These are phyloP conservation scores for Auanema freiburgensis DNA, from an alignment of 2,888 invertebrate genomes.

Conservation along the genomic window DNA sequence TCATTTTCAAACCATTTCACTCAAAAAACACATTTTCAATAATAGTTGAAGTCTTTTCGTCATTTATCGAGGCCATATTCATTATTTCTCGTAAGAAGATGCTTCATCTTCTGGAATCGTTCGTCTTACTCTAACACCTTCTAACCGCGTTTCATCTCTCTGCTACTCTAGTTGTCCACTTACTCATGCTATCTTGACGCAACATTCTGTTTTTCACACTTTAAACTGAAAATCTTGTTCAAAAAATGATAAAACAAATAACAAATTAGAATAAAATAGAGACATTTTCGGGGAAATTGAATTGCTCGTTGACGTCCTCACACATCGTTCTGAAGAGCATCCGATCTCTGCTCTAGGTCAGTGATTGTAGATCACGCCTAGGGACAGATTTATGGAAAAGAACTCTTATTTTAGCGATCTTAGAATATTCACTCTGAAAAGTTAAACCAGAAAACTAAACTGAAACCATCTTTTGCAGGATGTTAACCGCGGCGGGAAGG, in stretches of 20 bases:
- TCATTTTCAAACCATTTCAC: no score
- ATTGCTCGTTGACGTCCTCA: no score
- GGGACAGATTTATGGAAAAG: no score
- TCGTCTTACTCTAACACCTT: not conserved
- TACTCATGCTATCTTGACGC: no score
- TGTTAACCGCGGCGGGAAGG: slow-evolving; percentile 44
- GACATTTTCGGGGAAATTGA: no score
- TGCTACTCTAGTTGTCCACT: no score
- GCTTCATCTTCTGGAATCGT: not conserved
- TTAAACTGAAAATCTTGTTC: not conserved
- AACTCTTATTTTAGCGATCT: not conserved
- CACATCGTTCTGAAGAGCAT: no score
- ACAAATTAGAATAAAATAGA: not conserved
- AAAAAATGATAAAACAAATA: slow-evolving; percentile 4
- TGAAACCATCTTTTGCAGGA: slow-evolving; percentile 28
- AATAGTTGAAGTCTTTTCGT: not conserved
- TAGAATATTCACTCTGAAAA: not conserved
- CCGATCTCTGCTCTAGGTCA: no score
- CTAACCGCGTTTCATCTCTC: not conserved
- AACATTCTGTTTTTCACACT: not conserved
- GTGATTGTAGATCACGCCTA: no score
- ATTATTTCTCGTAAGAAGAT: not conserved
- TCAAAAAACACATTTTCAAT: not conserved
- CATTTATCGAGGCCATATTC: not conserved
- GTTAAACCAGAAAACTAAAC: not conserved